Conservation (phyloP, 2,888 invertebrate species). For the Digitonthophagus gazella region DNA sequence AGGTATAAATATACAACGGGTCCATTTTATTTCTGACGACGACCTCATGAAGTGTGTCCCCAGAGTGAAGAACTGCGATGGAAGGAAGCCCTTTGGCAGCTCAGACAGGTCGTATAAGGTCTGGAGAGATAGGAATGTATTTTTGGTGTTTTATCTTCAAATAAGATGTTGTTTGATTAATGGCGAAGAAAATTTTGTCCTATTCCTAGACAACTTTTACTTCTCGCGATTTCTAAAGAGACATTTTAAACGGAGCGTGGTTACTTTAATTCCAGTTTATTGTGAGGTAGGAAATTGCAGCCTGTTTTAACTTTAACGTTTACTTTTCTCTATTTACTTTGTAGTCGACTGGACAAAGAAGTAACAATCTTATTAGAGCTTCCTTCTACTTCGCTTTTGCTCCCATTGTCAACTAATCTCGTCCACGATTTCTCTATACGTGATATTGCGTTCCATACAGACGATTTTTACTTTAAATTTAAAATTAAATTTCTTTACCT, state of each 20-base stretch:
- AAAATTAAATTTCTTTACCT: background rate
- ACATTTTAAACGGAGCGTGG: background rate
- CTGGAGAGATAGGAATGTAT: background rate
- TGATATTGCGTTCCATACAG: background rate
- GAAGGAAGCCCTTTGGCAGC: background rate
- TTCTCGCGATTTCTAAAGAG: background rate
- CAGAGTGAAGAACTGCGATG: background rate
- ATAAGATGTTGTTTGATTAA: background rate
- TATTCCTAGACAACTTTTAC: background rate
- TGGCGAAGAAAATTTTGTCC: background rate
- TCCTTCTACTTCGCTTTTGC: background rate
- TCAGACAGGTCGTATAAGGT: background rate
- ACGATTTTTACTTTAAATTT: background rate
- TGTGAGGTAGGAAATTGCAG: constrained; percentile 16
- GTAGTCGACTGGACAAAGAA: constrained; percentile 20
- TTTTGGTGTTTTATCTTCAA: background rate
- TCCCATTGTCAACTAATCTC: background rate
- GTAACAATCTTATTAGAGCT: constrained; percentile 23
- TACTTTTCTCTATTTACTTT: constrained; percentile 24
- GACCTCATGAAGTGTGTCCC: background rate
- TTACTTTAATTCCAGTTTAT: constrained; percentile 20
- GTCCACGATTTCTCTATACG: background rate
- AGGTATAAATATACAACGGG: background rate
- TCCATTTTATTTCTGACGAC: background rate
- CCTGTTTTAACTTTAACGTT: constrained; percentile 20